Conservation (phyloP, 2,797 vertebrate species). For the Falco peregrinus region DNA sequence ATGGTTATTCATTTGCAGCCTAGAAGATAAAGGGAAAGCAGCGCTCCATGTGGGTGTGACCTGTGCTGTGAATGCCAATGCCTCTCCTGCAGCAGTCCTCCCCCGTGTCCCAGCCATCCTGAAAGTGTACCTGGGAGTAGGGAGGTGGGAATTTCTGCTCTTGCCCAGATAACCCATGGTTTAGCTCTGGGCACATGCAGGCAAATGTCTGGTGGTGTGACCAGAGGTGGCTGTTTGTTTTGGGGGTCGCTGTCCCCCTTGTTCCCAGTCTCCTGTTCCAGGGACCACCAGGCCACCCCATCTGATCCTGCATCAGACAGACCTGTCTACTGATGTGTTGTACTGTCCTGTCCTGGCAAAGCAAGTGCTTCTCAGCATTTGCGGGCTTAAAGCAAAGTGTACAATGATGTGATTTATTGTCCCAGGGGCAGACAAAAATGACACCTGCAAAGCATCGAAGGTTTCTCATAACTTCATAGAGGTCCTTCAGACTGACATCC, state of each 20-base stretch:
- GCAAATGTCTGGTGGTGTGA: neutral
- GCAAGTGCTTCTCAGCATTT: neutral
- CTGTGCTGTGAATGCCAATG: neutral
- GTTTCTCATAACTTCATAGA: neutral
- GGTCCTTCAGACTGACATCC: neutral
- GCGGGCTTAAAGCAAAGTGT: neutral
- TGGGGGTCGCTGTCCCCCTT: neutral
- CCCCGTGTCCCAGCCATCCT: neutral
- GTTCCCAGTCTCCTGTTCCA: neutral
- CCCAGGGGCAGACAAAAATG: neutral
- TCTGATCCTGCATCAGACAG: neutral
- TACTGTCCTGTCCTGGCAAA: neutral
- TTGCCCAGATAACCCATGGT: neutral
- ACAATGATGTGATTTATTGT: neutral
- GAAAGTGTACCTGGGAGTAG: neutral
- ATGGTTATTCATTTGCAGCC: neutral
- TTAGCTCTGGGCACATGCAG: neutral
- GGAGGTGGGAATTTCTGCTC: neutral
- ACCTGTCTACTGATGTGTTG: neutral
- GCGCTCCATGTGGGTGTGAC: neutral
- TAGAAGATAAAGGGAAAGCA: neutral
- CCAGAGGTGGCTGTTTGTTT: neutral
- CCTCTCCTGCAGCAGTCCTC: neutral
- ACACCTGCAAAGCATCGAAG: neutral
- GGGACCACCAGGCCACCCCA: neutral